Evolutionary conservation across 2,797 vertebrate species (phyloP), one percentile per base, ranked within the genome.

Genomic region (Xenentodon cancila): DNA sequence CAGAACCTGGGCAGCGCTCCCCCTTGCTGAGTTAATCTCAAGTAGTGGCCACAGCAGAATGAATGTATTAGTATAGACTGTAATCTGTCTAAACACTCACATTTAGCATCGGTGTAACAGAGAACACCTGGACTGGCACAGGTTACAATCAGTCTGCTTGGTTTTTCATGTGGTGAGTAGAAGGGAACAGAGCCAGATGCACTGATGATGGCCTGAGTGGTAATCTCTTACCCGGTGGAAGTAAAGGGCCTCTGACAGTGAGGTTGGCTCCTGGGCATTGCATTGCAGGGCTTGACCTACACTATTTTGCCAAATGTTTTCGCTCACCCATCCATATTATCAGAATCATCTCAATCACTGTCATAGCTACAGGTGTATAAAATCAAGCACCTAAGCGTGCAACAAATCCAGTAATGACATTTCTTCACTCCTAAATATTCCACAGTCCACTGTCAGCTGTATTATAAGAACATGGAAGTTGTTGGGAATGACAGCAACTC

Each of bases 1-100:
- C 18, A 54, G 57, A 79, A 73, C 73, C 68, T 63, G 69, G 59
- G 66, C 58, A 68, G 76, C 58, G 45, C 53, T 79, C 71, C 62
- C 78, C 84, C 81, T 85, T 48, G 54, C 82, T 57, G 87, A 73
- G 90, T 82, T 88, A 86, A 88, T 88, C 87, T 85, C 68, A 78
- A 81, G 73, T 79, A 64, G 75, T 80, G 48, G 70, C 60, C 65
- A n/a, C 59, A 75, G 68, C 64, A 64, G 70, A 80, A n/a, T 60
- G 43, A 51, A 73, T 75, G 59, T 55, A 52, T 40, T 53, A 75
- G 48, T 68, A 32, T 61, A 84, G 63, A 45, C 82, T 82, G 52
- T 72, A 74, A 79, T 87, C 75, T 83, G 53, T 82, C 69, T 72
- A 80, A 75, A 82, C 54, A 73, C 65, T 72, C 71, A 73, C 59